Percentiles rank a stretch among this genome's conserved stretches.
These are phyloP conservation scores for Aphelinus certus DNA, from an alignment of 1,140 invertebrate genomes.

Conservation along the genomic window DNA sequence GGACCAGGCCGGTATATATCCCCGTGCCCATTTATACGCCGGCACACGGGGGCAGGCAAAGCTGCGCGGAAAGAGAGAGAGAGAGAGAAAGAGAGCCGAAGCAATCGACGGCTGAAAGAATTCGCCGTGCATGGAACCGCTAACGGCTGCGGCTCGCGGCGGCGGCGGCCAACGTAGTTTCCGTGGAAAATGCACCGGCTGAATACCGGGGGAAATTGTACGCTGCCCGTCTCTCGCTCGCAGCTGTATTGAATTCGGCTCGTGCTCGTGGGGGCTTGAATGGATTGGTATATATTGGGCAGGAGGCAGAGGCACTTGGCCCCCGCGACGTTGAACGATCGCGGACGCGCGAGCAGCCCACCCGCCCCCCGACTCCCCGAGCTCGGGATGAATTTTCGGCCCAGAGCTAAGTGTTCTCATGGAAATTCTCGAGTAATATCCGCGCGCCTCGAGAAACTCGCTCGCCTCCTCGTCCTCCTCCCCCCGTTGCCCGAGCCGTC, in stretches of 20 bases:
- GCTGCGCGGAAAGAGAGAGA: too few relatives aligned
- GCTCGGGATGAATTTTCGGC: not conserved
- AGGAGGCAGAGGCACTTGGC: slow-evolving; percentile 43
- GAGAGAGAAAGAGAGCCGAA: not conserved
- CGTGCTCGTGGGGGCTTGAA: slow-evolving; percentile 48
- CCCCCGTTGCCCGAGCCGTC: slow-evolving; percentile 2
- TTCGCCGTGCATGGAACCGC: slow-evolving; percentile 36
- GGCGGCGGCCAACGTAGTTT: slow-evolving; percentile 47
- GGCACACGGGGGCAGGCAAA: too few relatives aligned
- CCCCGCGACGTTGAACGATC: slow-evolving; percentile 50
- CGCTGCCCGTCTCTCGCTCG: too few relatives aligned
- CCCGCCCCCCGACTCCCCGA: too few relatives aligned
- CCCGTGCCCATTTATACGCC: too few relatives aligned
- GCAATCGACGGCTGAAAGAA: slow-evolving; percentile 43
- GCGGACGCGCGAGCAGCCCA: slow-evolving; percentile 29
- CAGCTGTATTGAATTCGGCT: too few relatives aligned
- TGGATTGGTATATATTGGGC: slow-evolving; percentile 46
- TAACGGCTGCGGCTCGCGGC: slow-evolving; percentile 46
- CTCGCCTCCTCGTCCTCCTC: not conserved
- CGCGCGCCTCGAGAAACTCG: slow-evolving; percentile 33
- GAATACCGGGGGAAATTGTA: slow-evolving; percentile 42
- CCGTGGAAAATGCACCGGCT: slow-evolving; percentile 53
- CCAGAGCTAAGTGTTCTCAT: slow-evolving; percentile 55
- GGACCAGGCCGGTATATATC: too few relatives aligned
- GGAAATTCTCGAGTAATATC: slow-evolving; percentile 62